phyloP scores from a whole-genome alignment of 2,888 invertebrate species.

The Aporophyla lueneburgensis region DNA sequence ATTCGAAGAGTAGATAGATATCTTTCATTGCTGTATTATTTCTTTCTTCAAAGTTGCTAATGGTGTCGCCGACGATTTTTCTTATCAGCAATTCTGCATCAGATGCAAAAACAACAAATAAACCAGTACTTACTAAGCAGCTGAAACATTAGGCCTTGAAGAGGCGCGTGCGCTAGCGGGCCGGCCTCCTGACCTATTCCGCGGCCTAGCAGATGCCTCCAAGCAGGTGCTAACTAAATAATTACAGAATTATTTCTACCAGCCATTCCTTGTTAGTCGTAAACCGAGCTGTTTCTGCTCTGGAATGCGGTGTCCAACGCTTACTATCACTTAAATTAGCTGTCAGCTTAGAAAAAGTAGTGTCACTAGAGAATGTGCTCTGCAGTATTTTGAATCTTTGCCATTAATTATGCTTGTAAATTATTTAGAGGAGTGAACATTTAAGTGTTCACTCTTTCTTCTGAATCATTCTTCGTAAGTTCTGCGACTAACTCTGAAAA shows the following conservation, averaged over 20 bases:
- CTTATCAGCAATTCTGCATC: conserved; percentile 21
- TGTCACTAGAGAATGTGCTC: conserved; percentile 28
- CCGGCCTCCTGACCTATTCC: conserved; percentile 88
- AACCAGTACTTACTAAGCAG: conserved; percentile 74
- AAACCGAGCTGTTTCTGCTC: conserved; percentile 33
- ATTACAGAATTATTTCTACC: conserved; percentile 60
- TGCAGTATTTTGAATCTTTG: conserved; percentile 1
- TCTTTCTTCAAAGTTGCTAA: background rate
- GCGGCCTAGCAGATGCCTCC: conserved; percentile 81
- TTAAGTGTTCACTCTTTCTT: background rate
- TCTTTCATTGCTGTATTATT: conserved; percentile 1
- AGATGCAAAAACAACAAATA: conserved; percentile 37
- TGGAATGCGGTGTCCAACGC: conserved; percentile 44
- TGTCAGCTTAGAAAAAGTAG: conserved; percentile 35
- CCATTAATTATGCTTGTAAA: background rate
- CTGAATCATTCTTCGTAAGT: background rate
- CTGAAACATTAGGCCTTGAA: conserved; percentile 81
- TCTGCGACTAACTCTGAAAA: too few species aligned
- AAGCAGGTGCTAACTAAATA: conserved; percentile 68
- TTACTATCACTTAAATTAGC: conserved; percentile 36
- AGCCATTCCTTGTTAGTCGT: conserved; percentile 40
- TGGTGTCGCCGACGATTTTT: background rate
- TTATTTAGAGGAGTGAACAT: background rate
- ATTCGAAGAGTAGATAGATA: conserved; percentile 7
- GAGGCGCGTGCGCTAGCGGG: conserved; percentile 79